These are phyloP conservation scores for Ligdia adustata DNA, from an alignment of 2,888 invertebrate genomes.

Conservation along the genomic window DNA sequence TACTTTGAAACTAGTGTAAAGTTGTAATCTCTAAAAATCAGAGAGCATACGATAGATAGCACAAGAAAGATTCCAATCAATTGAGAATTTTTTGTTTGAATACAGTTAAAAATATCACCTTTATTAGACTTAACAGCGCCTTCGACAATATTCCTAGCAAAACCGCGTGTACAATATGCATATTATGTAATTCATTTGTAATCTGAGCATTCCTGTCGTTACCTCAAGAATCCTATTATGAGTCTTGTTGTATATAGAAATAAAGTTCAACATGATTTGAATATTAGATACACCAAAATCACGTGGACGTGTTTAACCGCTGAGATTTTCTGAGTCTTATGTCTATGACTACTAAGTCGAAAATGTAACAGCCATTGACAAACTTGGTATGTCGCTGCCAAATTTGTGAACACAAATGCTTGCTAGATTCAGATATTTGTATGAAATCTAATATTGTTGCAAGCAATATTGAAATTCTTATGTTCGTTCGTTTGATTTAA, in stretches of 20 bases:
- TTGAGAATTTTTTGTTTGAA: no score
- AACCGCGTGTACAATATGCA: constrained; percentile 60
- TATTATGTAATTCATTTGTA: constrained; percentile 61
- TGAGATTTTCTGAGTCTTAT: background rate
- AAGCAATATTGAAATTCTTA: constrained; percentile 22
- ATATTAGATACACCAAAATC: background rate
- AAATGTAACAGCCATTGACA: background rate
- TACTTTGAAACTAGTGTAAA: no score
- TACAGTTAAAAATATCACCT: no score
- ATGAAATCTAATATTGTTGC: constrained; percentile 29
- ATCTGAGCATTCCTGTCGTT: constrained; percentile 41
- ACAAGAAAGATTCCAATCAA: no score
- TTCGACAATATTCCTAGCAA: constrained; percentile 13
- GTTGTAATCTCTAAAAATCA: no score
- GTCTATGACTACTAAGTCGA: background rate
- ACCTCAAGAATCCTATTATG: background rate
- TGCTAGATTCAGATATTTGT: constrained; percentile 24
- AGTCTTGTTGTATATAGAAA: background rate
- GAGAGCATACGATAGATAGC: no score
- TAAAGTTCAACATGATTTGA: constrained; percentile 1
- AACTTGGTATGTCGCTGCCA: constrained; percentile 25
- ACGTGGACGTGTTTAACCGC: background rate
- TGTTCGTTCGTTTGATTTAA: constrained; percentile 9
- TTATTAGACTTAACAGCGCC: no score
- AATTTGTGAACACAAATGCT: constrained; percentile 23